Conservation (phyloP, 2,888 invertebrate genomes). For the Drosophila parthenogenetica region DNA sequence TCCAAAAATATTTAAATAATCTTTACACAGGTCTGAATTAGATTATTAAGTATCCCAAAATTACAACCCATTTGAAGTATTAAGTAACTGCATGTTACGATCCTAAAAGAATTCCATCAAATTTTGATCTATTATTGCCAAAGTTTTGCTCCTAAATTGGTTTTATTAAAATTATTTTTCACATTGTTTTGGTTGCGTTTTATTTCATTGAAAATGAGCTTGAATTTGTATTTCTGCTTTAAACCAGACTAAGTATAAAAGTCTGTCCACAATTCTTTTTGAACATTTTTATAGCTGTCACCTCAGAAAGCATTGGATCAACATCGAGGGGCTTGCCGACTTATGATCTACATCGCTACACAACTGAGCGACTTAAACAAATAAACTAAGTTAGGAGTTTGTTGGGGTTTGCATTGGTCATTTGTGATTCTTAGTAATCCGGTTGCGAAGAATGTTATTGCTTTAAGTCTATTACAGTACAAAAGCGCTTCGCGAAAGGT, state of each 20-base stretch:
- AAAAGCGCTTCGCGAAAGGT: too few species aligned
- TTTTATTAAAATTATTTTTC: conserved; percentile 35
- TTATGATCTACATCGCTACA: conserved; percentile 52
- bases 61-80: conserved; percentile 1
- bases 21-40: conserved; percentile 11
- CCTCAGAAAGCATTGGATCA: conserved; percentile 36
- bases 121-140: conserved; percentile 26
- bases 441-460: too few species aligned
- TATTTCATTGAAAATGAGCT: neutral
- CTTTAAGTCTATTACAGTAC: too few species aligned
- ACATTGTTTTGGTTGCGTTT: conserved; percentile 45
- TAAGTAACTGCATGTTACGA: conserved; percentile 34
- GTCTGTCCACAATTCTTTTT: neutral
- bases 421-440: too few species aligned
- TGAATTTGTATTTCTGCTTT: too few species aligned
- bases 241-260: too few species aligned
- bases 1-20: too few species aligned
- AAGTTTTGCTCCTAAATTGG: conserved; percentile 14
- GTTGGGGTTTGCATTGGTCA: too few species aligned
- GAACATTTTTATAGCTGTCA: conserved; percentile 4
- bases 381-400: conserved; percentile 38
- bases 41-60: neutral
- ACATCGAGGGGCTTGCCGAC: conserved; percentile 44
- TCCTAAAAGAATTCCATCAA: conserved; percentile 27
- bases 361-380: conserved; percentile 36